Conservation (phyloP, 2,888 invertebrate genomes). For the Latrodectus elegans region DNA sequence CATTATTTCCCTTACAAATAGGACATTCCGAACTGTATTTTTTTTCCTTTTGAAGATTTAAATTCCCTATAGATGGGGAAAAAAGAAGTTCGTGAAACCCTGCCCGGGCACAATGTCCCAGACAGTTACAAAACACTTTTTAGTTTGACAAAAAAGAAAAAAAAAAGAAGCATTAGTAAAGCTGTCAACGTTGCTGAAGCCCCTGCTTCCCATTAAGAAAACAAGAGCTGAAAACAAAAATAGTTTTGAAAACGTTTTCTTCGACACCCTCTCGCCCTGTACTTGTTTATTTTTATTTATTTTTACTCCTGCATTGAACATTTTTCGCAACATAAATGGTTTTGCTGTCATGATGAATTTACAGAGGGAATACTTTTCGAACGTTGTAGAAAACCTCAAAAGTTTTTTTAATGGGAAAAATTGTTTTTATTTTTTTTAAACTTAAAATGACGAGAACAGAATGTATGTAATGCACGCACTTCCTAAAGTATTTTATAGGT, state of each 20-base stretch:
- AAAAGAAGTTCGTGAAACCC: too few species aligned
- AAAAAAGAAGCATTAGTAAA: not conserved
- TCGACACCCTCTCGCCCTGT: not conserved
- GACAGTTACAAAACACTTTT: constrained; percentile 2
- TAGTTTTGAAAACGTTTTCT: not conserved
- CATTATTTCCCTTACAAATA: too few species aligned
- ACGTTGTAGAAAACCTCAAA: not conserved
- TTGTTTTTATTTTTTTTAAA: too few species aligned
- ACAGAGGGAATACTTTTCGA: not conserved
- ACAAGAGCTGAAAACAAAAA: not conserved
- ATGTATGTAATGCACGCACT: too few species aligned
- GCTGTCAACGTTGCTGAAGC: not conserved
- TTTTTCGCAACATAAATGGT: not conserved
- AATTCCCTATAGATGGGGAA: too few species aligned
- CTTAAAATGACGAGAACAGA: too few species aligned
- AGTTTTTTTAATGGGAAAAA: too few species aligned
- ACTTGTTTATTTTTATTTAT: not conserved
- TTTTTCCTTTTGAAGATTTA: too few species aligned
- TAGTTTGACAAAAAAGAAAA: constrained; percentile 4
- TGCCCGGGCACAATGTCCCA: not conserved
- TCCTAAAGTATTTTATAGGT: too few species aligned
- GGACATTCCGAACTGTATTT: too few species aligned
- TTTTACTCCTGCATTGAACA: not conserved
- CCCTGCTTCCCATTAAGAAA: constrained; percentile 13
- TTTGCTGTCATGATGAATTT: not conserved